phyloP scores from a whole-genome alignment of 2,888 invertebrate species.

The Cephonodes hylas region DNA sequence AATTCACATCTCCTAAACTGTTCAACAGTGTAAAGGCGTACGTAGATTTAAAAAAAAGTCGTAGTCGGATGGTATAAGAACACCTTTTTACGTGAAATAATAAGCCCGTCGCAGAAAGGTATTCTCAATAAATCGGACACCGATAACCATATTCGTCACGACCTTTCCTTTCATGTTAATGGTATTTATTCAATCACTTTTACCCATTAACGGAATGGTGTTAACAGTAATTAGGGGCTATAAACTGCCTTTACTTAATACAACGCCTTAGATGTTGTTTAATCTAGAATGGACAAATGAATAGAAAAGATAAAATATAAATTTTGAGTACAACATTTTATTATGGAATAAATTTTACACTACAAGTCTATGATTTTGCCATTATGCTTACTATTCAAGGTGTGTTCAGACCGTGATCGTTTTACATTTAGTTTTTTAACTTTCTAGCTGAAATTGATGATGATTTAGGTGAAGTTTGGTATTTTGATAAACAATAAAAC shows the following conservation, averaged over 20 bases:
- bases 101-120: slow-evolving; percentile 21
- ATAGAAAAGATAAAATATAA: not conserved
- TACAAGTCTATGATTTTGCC: not conserved
- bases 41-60: not conserved
- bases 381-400: too few species aligned
- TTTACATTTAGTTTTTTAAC: too few species aligned
- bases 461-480: too few species aligned
- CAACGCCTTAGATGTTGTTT: not conserved
- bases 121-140: slow-evolving; percentile 22
- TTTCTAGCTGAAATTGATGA: too few species aligned
- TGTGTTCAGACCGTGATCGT: too few species aligned
- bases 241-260: not conserved
- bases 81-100: slow-evolving; percentile 17
- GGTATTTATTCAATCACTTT: slow-evolving; percentile 9
- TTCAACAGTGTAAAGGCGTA: not conserved
- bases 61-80: not conserved
- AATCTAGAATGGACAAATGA: not conserved
- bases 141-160: slow-evolving; percentile 26
- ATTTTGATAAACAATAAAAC: too few species aligned
- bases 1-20: too few species aligned
- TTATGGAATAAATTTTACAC: not conserved
- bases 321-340: not conserved
- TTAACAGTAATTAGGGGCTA: not conserved
- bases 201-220: not conserved
- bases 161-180: slow-evolving; percentile 15